Base-by-base conservation (phyloP, 2,888 invertebrate genomes). In the Thysanoteuthis rhombus region DNA sequence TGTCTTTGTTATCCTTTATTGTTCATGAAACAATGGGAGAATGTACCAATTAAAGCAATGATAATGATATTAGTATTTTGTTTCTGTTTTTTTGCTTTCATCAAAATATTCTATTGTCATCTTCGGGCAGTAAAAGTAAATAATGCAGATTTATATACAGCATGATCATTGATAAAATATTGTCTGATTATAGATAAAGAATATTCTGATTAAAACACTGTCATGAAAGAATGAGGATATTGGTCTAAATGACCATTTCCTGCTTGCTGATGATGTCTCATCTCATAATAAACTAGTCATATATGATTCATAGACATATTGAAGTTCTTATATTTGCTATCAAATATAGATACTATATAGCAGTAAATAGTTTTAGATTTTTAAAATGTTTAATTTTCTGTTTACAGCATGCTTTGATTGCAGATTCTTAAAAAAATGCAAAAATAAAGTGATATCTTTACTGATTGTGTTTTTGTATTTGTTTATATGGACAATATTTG, bases 361-460 rank as follows among this genome's bases (percentile, higher is more conserved):
- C 12, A 75, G 75, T n/a, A 36, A 36, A 36, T 75, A 75, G n/a
- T 75, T 75, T 16, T n/a, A 75, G n/a, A n/a, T 75, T 16, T 75
- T n/a, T 12, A 36, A 58, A 75, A 75, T n/a, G n/a, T n/a, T 75
- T 75, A n/a, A 75, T 52, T 52, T 52, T 28, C 52, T n/a, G n/a
- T 75, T 75, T 75, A 75, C 75, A 75, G n/a, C 36, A 75, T 75
- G 75, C n/a, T 75, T 75, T 36, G 75, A 75, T 75, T 75, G 75
- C 75, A 75, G 75, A 75, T 75, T 75, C 1, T 42, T 42, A 12
- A 36, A 36, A 36, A 75, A 75, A 75, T 75, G 4, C 75, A 75
- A 75, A 75, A 75, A 75, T 75, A 75, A 75, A 75, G n/a, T 75
- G 75, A 75, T 75, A 75, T 75, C n/a, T 75, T 75, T 75, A 75